Percentiles rank a stretch among this genome's conserved stretches.
Conservation (phyloP, 2,888 invertebrate genomes). For the Thera britannica region DNA sequence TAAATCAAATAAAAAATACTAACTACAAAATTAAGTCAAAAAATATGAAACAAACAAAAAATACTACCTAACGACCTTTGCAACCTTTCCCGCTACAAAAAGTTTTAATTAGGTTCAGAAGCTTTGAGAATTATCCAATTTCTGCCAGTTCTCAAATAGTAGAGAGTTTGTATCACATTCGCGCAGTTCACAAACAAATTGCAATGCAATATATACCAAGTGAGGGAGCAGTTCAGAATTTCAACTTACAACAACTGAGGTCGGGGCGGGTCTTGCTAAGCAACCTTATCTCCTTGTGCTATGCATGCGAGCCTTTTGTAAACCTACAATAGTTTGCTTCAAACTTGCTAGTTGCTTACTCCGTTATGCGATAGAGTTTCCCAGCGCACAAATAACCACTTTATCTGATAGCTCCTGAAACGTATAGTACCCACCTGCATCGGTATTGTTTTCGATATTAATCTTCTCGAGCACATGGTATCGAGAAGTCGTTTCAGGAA, state of each 20-base stretch:
- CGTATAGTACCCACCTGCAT: conserved; percentile 3
- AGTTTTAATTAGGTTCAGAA: conserved; percentile 21
- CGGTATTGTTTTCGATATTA: conserved; percentile 9
- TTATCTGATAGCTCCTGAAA: conserved; percentile 23
- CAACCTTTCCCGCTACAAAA: conserved; percentile 13
- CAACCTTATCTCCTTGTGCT: conserved; percentile 53
- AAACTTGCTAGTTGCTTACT: conserved; percentile 40
- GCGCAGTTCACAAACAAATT: conserved; percentile 16
- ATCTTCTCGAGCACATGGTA: conserved; percentile 5
- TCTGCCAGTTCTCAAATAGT: conserved; percentile 15
- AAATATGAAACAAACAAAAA: background rate
- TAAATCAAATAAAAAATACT: background rate
- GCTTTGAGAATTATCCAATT: conserved; percentile 20
- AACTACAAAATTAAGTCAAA: background rate
- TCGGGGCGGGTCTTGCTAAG: conserved; percentile 43
- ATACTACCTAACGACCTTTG: background rate
- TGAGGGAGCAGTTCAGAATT: conserved; percentile 50
- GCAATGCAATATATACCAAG: conserved; percentile 21
- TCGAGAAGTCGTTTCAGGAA: conserved; percentile 8
- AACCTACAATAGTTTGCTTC: conserved; percentile 39
- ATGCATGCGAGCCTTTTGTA: conserved; percentile 45
- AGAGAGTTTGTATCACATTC: conserved; percentile 7
- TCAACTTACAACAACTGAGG: conserved; percentile 48
- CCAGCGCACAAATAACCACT: conserved; percentile 7
- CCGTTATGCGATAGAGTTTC: conserved; percentile 20